Percentiles rank a stretch among this genome's conserved stretches.
These are phyloP conservation scores for Phylloscopus collybita DNA, from an alignment of 2,797 vertebrate species.

Conservation along the genomic window DNA sequence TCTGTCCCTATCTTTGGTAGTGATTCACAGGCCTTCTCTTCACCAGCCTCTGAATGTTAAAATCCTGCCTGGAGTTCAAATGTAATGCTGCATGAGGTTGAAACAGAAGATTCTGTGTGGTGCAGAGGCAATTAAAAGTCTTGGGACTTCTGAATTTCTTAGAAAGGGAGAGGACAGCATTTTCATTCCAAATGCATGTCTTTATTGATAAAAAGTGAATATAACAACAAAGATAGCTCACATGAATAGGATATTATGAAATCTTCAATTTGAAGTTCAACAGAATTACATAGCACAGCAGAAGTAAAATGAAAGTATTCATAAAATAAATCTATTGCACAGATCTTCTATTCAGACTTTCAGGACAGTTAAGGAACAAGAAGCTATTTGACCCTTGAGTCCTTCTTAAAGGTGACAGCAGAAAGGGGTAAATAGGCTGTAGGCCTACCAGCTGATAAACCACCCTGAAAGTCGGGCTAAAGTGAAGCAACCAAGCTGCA, in stretches of 20 bases:
- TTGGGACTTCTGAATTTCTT: not conserved
- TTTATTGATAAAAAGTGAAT: conserved; percentile 17
- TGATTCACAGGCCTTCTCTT: not conserved
- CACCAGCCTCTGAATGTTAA: not conserved
- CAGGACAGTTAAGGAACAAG: not conserved
- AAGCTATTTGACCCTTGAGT: not conserved
- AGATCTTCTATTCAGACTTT: not conserved
- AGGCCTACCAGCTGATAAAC: not conserved
- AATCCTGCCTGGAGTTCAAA: not conserved
- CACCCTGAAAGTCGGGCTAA: not conserved
- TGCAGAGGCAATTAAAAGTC: not conserved
- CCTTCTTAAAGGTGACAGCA: not conserved
- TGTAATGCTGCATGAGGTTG: not conserved
- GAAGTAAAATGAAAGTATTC: not conserved
- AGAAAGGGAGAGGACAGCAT: not conserved
- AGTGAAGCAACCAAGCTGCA: not conserved
- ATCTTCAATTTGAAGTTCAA: not conserved
- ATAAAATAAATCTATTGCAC: not conserved
- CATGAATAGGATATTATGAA: not conserved
- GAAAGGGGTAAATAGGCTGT: not conserved
- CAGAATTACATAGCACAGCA: not conserved
- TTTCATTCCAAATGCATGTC: not conserved
- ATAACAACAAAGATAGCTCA: not conserved
- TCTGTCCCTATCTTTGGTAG: not conserved
- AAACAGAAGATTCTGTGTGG: not conserved